Conservation (phyloP, 1,140 invertebrate genomes). For the Drosophila tani region DNA sequence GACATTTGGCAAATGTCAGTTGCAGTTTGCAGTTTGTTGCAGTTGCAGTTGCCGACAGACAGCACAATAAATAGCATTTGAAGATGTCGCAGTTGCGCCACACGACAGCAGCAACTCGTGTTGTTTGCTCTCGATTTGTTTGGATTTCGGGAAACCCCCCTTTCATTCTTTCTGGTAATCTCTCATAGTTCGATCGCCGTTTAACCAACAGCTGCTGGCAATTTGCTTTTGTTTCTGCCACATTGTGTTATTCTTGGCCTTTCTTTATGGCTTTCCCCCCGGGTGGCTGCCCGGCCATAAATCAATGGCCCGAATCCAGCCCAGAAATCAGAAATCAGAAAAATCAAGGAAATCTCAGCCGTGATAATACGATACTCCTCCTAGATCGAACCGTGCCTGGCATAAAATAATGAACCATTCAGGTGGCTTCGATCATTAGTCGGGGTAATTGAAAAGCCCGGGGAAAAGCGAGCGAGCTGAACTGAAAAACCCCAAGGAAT, state of each 20-base stretch:
- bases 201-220: slow-evolving; percentile 51
- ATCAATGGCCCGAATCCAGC: slow-evolving; percentile 27
- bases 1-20: slow-evolving; percentile 78
- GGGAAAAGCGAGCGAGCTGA: background rate
- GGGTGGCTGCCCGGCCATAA: slow-evolving; percentile 20
- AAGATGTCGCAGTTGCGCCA: slow-evolving; percentile 55
- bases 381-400: slow-evolving; percentile 5
- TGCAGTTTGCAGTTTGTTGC: slow-evolving; percentile 21
- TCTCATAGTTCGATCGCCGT: slow-evolving; percentile 10
- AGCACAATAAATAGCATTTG: slow-evolving; percentile 40
- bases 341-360: slow-evolving; percentile 16
- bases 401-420: slow-evolving; percentile 42
- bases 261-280: slow-evolving; percentile 32
- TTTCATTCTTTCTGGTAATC: background rate
- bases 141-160: slow-evolving; percentile 21
- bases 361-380: slow-evolving; percentile 30
- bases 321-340: slow-evolving; percentile 14
- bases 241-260: slow-evolving; percentile 48
- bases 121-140: slow-evolving; percentile 29
- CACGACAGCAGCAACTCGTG: slow-evolving; percentile 10
- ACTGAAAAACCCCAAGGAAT: slow-evolving; percentile 23
- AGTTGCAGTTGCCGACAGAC: slow-evolving; percentile 23
- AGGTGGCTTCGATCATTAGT: slow-evolving; percentile 32
- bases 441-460: slow-evolving; percentile 39
- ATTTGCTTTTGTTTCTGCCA: slow-evolving; percentile 30